Base-by-base conservation (phyloP, 2,797 vertebrate species). In the Paramormyrops hopkinsi region DNA sequence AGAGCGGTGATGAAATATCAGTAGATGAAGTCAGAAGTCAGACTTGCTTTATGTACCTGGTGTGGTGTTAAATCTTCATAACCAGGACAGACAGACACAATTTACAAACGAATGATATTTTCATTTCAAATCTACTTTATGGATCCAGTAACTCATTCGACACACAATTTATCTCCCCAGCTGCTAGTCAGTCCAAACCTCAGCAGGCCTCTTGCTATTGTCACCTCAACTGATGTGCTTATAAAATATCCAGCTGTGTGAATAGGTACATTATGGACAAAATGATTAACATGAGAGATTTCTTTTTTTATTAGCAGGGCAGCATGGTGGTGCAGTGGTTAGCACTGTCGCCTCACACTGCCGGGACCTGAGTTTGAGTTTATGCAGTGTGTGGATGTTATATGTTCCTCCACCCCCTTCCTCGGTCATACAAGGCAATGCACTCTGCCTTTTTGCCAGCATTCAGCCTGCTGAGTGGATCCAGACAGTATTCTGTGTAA, bases 401-500 rank as follows among this genome's bases (percentile, higher is more conserved):
- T 25, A 22, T 9, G n/a, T 62, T 62, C n/a, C 54, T 56, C 54
- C 19, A 56, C 19, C 5, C 53, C 56, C 56, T 69, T 73, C 62
- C 44, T 88, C 48, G 19, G 11, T 69, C 86, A 88, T 88, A 65
- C n/a, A 48, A 69, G 87, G 59, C 41, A 48, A 65, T 14, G 41
- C 44, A 25, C 53, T 41, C n/a, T 14, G n/a, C 17, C 19, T 88
- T 69, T 88, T 25, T 48, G 56, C 87, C 37, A 48, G 29, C 33
- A 46, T 41, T 37, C 4, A n/a, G 50, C 87, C 56, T 37, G 50
- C 73, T 56, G 88, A 87, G 84, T 25, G 84, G 73, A 88, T 59
- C 37, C 89, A 88, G 90, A 46, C 93, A 93, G 12, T 91, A 92
- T 91, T 91, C 92, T 37, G 29, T 17, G 90, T 96, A 96, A 95